Evolutionary conservation across 2,113 vertebrate genomes (phyloP), one percentile per base, ranked within the genome.

Genomic region (Poeciliopsis prolifica): DNA sequence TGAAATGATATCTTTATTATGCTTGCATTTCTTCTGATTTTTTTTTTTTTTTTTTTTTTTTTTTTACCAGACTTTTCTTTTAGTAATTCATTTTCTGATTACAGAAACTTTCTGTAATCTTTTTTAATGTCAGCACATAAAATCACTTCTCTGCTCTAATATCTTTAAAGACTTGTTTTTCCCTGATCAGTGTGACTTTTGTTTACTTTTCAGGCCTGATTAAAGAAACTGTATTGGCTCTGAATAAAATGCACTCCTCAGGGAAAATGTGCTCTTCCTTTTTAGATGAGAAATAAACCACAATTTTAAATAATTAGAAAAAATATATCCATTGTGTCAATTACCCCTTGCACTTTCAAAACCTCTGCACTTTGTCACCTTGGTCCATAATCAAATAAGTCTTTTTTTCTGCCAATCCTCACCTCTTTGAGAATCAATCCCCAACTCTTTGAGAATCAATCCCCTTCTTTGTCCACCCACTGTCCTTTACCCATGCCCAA

Each of bases 381-480:
- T 35, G 62, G 44, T 61, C 44, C 67, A 62, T 63, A 78, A 84
- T 83, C 72, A 75, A 72, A 71, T 54, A 7, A 84, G 67, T 79
- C 72, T 51, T 65, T 74, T 40, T 77, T 65, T 77, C 70, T 82
- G 30, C 68, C 78, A 54, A 77, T 70, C 62, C 44, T 75, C 73
- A 65, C 84, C 61, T 61, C n/a, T n/a, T n/a, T n/a, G n/a, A n/a
- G n/a, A n/a, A n/a, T n/a, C n/a, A n/a, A n/a, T n/a, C n/a, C n/a
- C n/a, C n/a, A n/a, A n/a, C n/a, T n/a, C 42, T 82, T 74, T 54
- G 33, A 82, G 26, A 82, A 61, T 65, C 15, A 78, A 74, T 64
- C 64, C 35, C 42, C 61, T 42, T 17, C 22, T 71, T 71, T 80
- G 70, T 80, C 54, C 67, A 61, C 54, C 77, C 73, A 81, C 35